Evolutionary conservation across 2,888 invertebrate genomes (phyloP).

Genomic region (Chouioia cunea): DNA sequence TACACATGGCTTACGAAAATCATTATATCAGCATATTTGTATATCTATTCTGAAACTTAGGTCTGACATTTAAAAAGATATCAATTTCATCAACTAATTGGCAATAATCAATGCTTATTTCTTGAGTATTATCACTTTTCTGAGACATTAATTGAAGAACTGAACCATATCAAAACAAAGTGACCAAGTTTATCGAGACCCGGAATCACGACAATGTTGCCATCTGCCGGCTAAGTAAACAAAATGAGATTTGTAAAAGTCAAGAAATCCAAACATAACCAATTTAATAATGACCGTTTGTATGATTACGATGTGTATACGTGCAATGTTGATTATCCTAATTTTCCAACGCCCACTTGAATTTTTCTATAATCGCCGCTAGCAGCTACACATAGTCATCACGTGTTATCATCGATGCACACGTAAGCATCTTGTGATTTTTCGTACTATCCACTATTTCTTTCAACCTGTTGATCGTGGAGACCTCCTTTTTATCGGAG

Average conservation of each 20-base stretch:
- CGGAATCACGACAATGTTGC: conserved; percentile 8
- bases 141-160: background rate
- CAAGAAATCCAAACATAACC: background rate
- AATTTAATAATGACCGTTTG: conserved; percentile 4
- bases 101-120: too few relatives aligned
- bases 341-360: conserved; percentile 30
- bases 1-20: conserved; percentile 5
- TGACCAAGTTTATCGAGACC: too few relatives aligned
- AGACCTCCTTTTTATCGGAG: background rate
- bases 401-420: conserved; percentile 11
- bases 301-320: background rate
- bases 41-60: background rate
- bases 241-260: conserved; percentile 8
- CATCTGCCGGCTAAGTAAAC: conserved; percentile 24
- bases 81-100: too few relatives aligned
- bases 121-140: too few relatives aligned
- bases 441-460: background rate
- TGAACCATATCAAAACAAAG: conserved; percentile 29
- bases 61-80: too few relatives aligned
- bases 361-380: background rate
- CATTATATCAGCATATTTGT: conserved; percentile 3
- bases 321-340: conserved; percentile 20
- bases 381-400: background rate
- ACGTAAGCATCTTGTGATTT: background rate
- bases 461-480: conserved; percentile 40